Evolutionary conservation across 2,113 vertebrate species (phyloP), one percentile per base, ranked within the genome.

Genomic region (Erythrocebus patas): DNA sequence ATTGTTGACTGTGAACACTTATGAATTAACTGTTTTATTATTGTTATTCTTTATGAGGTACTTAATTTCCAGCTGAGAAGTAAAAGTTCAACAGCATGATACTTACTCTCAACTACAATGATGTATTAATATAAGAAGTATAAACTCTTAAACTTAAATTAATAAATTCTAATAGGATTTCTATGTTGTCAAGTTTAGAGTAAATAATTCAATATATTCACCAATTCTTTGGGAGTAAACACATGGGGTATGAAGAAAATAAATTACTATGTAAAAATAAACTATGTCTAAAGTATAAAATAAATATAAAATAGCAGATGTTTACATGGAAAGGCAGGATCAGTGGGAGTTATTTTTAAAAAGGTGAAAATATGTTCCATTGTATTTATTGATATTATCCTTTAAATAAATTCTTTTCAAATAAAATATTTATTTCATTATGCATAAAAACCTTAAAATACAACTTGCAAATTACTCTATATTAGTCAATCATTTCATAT

Each of bases 341-440:
- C 12, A 86, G 5, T 81, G 22, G 84, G 16, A 82, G 43, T 57
- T 89, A 82, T 90, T 95, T 97, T 96, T 86, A 80, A 95, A 95
- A 95, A 93, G 14, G n/a, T 93, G 9, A 97, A 94, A 86, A 23
- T 87, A 87, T n/a, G 23, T 80, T 59, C 14, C 17, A 43, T 70
- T 92, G 32, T 40, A 85, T 40, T 88, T 88, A 90, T 66, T 40
- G 30, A 38, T 50, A 95, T 32, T 93, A 80, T 38, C 92, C 40
- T 96, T 90, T 50, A 85, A 76, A 83, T 9, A 73, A 78, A 93
- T 68, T 30, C 0, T 91, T 92, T 73, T 84, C 32, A 92, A 94
- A 86, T 40, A 81, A 81, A 68, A 90, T 0, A 55, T 66, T 91
- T 52, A 80, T 66, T 89, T 92, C 48, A 78, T 79, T 93, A n/a